Base-by-base conservation (phyloP, 2,888 invertebrate species). In the Epinotia nisella region DNA sequence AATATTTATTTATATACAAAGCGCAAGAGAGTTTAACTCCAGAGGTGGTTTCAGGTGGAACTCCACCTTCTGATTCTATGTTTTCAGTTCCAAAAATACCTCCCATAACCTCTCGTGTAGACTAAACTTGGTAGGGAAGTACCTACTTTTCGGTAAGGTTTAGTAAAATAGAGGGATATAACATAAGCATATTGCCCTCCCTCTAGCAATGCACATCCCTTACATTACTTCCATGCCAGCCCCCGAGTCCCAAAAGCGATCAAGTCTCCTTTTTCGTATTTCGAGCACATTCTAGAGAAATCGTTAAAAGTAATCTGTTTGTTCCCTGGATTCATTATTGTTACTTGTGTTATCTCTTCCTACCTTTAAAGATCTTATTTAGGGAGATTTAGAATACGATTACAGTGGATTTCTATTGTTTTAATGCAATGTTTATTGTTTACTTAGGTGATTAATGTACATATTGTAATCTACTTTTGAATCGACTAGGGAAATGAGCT, bases 181-280 rank as follows among this genome's bases (percentile, higher is more conserved):
- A 62, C 10, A 24, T 49, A 29, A 29, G 11, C 53, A 65, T 55
- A 15, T 65, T 53, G 17, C 11, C 21, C 11, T 21, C 55, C 65
- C 55, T 56, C n/a, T 17, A 17, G 51, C 51, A 58, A 29, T 21
- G 41, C 62, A 53, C 49, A 71, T 56, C 70, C 71, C 66, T 61
- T 24, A 53, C 67, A 60, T 71, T 60, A 71, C 58, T 71, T 71
- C 53, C 59, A 15, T 35, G 58, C 35, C 68, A 61, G 39, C 58
- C 64, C 62, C 64, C 10, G 55, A 24, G 68, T 59, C 73, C 73
- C 73, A 56, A 58, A 73, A 69, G 69, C 69, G 73, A 69, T 69
- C 62, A 51, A 21, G 58, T 73, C 58, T 61, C 17, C 24, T 55
- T 72, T n/a, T 56, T 53, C 62, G 64, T 73, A 62, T 69, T 58